Evolutionary conservation across 2,888 invertebrate species (phyloP).

Genomic region (Conops quadrifasciatus): DNA sequence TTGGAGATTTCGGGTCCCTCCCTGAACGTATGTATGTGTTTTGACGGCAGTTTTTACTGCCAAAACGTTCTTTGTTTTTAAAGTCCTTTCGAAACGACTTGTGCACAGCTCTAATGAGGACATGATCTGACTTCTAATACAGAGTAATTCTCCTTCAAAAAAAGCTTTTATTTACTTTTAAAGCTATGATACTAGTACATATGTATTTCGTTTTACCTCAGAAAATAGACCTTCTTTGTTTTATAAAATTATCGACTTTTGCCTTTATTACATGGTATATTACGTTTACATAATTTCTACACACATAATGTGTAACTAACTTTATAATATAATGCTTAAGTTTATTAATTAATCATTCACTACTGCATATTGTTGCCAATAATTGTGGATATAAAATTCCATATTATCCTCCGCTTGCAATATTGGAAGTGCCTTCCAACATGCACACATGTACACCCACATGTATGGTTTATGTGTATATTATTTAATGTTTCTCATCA

Average conservation of each 20-base stretch:
- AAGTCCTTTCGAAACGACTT: too few species aligned
- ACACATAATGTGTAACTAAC: slow-evolving; percentile 47
- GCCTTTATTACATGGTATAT: slow-evolving; percentile 55
- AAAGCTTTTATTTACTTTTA: too few species aligned
- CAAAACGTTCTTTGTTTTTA: too few species aligned
- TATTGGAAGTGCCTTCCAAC: slow-evolving; percentile 22
- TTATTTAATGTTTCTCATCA: slow-evolving; percentile 18
- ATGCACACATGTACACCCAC: too few species aligned
- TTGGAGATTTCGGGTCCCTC: too few species aligned
- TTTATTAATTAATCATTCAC: slow-evolving; percentile 34
- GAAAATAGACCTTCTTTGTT: slow-evolving; percentile 42
- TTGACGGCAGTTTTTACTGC: too few species aligned
- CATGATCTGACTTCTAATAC: too few species aligned
- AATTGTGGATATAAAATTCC: slow-evolving; percentile 27
- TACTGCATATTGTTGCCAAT: slow-evolving; percentile 33
- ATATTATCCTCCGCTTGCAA: slow-evolving; percentile 33
- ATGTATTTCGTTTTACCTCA: background rate
- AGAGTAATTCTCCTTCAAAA: too few species aligned
- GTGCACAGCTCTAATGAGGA: too few species aligned
- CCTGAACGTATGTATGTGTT: too few species aligned
- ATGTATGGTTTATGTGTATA: slow-evolving; percentile 24
- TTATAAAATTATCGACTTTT: slow-evolving; percentile 63
- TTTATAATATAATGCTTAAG: slow-evolving; percentile 44
- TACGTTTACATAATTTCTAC: slow-evolving; percentile 49
- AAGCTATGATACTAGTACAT: too few species aligned